These are phyloP conservation scores for Bombus vancouverensis DNA, from an alignment of 1,140 invertebrate species.

Conservation along the genomic window DNA sequence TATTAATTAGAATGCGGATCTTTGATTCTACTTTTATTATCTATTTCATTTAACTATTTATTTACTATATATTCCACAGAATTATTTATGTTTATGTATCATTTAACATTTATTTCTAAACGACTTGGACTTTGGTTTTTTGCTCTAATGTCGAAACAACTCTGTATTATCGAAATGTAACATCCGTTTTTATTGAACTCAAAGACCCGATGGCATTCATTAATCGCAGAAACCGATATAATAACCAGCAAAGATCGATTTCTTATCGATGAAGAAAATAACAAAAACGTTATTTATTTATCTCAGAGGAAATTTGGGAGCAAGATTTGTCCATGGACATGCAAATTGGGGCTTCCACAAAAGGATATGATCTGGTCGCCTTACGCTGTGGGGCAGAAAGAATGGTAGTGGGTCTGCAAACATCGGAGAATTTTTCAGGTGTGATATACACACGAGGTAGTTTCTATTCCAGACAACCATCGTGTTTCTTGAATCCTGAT, in stretches of 20 bases:
- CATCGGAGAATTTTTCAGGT: constrained; percentile 84
- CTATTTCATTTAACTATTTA: not conserved
- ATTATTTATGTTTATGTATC: too few species aligned
- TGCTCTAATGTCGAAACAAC: not conserved
- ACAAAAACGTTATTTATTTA: not conserved
- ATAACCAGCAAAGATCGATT: not conserved
- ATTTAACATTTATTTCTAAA: not conserved
- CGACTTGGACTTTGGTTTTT: not conserved
- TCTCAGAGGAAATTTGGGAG: constrained; percentile 81
- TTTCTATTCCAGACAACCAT: constrained; percentile 83
- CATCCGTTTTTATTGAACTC: not conserved
- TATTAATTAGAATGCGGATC: too few species aligned
- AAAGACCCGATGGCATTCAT: not conserved
- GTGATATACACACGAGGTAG: constrained; percentile 86
- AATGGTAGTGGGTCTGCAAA: constrained; percentile 83
- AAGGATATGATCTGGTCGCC: constrained; percentile 83
- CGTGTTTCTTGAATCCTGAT: constrained; percentile 84
- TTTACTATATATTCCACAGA: too few species aligned
- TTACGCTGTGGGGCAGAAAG: constrained; percentile 83
- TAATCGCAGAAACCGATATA: not conserved
- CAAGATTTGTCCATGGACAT: constrained; percentile 83
- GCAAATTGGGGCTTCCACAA: constrained; percentile 83
- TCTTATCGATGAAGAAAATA: not conserved
- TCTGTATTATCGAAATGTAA: not conserved
- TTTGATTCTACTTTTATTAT: not conserved